phyloP scores from a whole-genome alignment of 2,113 vertebrate species.

The Grallaria varia region DNA sequence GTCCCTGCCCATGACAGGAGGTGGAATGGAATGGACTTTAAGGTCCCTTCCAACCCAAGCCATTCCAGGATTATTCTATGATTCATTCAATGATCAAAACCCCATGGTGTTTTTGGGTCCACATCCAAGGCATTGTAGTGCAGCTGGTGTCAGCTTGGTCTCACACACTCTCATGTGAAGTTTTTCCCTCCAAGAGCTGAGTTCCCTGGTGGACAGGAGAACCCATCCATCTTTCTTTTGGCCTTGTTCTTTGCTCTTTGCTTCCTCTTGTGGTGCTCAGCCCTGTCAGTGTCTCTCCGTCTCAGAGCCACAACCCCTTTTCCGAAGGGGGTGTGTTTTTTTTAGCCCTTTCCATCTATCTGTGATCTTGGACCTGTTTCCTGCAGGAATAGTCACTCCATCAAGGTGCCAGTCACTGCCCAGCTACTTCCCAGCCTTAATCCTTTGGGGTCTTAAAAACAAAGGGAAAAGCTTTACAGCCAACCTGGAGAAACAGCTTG shows the following conservation, averaged over 20 bases:
- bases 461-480: background rate
- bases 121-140: accelerated
- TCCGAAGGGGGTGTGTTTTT: accelerated
- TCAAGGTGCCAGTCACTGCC: background rate
- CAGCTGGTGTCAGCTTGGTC: background rate
- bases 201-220: background rate
- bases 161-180: accelerated
- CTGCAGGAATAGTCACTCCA: background rate
- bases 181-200: background rate
- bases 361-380: background rate
- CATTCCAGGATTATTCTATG: background rate
- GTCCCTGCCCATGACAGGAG: background rate
- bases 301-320: background rate
- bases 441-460: background rate
- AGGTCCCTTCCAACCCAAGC: background rate
- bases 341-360: background rate
- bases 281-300: accelerated
- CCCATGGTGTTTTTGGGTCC: too few relatives aligned
- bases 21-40: background rate
- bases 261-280: background rate
- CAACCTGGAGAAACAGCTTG: background rate
- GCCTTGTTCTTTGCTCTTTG: background rate
- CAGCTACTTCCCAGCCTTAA: background rate
- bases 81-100: background rate
- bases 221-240: background rate